Evolutionary conservation across 2,113 vertebrate genomes (phyloP), one percentile per base, ranked within the genome.

Genomic region (Phycodurus eques): DNA sequence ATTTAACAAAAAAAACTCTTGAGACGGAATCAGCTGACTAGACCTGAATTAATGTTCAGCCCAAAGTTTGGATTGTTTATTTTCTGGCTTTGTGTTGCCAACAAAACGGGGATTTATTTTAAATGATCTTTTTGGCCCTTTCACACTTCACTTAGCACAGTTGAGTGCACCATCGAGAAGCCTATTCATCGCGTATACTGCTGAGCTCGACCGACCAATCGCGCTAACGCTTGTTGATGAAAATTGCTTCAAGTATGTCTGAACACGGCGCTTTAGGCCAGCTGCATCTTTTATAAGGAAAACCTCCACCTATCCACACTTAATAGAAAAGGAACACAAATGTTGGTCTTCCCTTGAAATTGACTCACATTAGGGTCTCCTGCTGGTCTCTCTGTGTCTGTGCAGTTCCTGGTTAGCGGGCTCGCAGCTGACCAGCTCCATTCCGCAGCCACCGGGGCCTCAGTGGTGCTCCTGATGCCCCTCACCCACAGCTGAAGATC

Each of bases 381-480:
- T 43, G 20, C 19, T 43, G 54, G 13, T 53, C 49, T 54, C 8
- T 31, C 3, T 56, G 17, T 75, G n/a, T 73, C 57, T 65, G 14
- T 75, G 43, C 93, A 97, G 97, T 92, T 94, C 95, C 87, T 93
- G 94, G 88, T 93, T 95, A 90, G 92, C 92, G 87, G 95, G 93
- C 91, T 93, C 95, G 81, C 92, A 93, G 91, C 88, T 93, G 81
- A 91, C 94, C 89, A 91, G 94, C 94, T 95, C 95, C 90, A 95
- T 94, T 93, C 95, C 95, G 95, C 93, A 93, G 85, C 93, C 95
- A 94, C 97, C 96, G 14, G 96, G 97, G 96, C 96, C 97, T 98
- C 96, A 95, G 97, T 99, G 97, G 97, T 99, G 97, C 92, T 99
- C 97, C 97, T 99, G 97, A 99, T 98, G 97, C 94, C 96, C 97